Evolutionary conservation across 1,140 invertebrate species (phyloP).

Genomic region (Drosophila sturtevanti): DNA sequence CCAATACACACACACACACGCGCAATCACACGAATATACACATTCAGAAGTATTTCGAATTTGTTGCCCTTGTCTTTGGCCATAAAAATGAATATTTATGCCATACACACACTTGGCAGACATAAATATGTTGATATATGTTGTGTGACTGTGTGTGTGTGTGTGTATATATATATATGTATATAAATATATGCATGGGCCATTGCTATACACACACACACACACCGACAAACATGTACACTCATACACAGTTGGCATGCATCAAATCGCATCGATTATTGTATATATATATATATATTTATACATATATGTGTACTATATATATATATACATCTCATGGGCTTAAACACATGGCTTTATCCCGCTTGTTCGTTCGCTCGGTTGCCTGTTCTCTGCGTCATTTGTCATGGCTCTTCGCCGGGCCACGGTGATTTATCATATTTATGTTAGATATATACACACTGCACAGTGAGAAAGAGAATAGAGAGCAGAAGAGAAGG

Average conservation of each 20-base stretch:
- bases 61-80: conserved; percentile 59
- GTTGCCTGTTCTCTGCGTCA: conserved; percentile 37
- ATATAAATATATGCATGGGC: conserved; percentile 16
- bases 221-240: too few relatives aligned
- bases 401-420: conserved; percentile 62
- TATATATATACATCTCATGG: conserved; percentile 14
- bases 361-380: neutral
- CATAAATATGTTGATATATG: conserved; percentile 67
- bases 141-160: conserved; percentile 13
- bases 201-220: too few relatives aligned
- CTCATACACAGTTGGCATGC: conserved; percentile 57
- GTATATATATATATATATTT: conserved; percentile 42
- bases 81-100: conserved; percentile 80
- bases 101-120: conserved; percentile 50
- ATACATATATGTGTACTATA: neutral
- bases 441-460: conserved; percentile 59
- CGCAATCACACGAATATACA: neutral
- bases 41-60: conserved; percentile 2
- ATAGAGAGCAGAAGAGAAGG: conserved; percentile 14
- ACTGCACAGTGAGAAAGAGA: neutral
- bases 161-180: conserved; percentile 17
- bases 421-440: conserved; percentile 74
- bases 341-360: conserved; percentile 9
- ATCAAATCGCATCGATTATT: conserved; percentile 80
- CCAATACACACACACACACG: neutral